Conservation (phyloP, 2,888 invertebrate species). For the Glyphotaelius pellucidus region DNA sequence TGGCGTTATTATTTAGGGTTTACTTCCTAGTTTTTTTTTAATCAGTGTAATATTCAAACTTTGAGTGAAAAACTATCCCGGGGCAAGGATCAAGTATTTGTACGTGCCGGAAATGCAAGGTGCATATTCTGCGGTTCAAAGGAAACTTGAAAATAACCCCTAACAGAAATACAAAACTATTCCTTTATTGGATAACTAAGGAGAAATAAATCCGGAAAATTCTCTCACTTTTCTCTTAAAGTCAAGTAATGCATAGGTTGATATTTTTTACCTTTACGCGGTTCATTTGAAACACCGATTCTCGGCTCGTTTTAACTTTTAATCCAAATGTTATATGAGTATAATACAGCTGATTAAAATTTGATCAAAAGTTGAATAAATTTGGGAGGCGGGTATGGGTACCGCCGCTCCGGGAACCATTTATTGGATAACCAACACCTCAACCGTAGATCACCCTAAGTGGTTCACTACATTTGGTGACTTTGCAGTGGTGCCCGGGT, state of each 20-base stretch:
- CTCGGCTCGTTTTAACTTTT: too few relatives aligned
- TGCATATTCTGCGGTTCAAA: constrained; percentile 28
- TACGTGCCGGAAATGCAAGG: constrained; percentile 43
- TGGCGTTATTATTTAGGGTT: too few relatives aligned
- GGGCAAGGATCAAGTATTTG: constrained; percentile 11
- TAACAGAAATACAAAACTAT: constrained; percentile 9
- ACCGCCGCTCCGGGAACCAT: too few relatives aligned
- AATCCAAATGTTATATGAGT: too few relatives aligned
- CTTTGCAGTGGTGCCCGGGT: too few relatives aligned
- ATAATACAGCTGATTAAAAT: background rate
- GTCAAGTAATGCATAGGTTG: background rate
- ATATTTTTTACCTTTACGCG: background rate
- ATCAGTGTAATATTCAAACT: background rate
- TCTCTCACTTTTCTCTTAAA: background rate
- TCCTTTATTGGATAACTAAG: constrained; percentile 23
- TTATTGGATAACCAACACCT: too few relatives aligned
- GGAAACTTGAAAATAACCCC: constrained; percentile 14
- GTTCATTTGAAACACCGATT: background rate
- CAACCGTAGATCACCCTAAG: too few relatives aligned
- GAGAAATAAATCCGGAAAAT: background rate
- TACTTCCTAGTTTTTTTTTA: too few relatives aligned
- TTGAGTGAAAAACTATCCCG: background rate
- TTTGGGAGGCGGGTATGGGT: too few relatives aligned
- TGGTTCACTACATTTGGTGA: too few relatives aligned
- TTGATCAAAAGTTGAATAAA: background rate